Percentiles rank a stretch among this genome's conserved stretches.
Conservation (phyloP, 2,888 invertebrate species). For the Amblyjoppa fuscipennis region DNA sequence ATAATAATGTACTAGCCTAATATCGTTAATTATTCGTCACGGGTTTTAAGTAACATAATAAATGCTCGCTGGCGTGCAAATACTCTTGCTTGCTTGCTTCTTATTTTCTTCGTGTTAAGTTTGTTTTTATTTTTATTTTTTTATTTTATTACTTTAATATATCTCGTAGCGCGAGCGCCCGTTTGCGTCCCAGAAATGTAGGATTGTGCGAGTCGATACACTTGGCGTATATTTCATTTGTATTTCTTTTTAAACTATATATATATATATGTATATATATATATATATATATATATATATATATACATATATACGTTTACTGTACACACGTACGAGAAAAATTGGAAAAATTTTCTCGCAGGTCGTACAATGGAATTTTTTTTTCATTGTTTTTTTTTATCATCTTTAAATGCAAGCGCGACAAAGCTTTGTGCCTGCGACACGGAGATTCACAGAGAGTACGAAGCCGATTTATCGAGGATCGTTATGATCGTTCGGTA, state of each 20-base stretch:
- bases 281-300: conserved; percentile 4
- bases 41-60: conserved; percentile 63
- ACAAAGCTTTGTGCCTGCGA: conserved; percentile 45
- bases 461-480: conserved; percentile 22
- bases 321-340: conserved; percentile 24
- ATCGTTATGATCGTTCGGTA: neutral
- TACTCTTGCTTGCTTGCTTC: conserved; percentile 51
- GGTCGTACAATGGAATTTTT: conserved; percentile 1
- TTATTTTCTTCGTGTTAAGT: conserved; percentile 18
- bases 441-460: conserved; percentile 25
- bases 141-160: conserved; percentile 14
- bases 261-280: conserved; percentile 4
- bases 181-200: conserved; percentile 50
- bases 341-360: conserved; percentile 17
- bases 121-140: conserved; percentile 5
- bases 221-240: conserved; percentile 51
- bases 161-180: conserved; percentile 31
- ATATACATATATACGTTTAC: neutral
- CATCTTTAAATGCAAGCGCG: conserved; percentile 44
- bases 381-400: neutral
- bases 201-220: conserved; percentile 59
- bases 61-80: conserved; percentile 71
- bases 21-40: conserved; percentile 66
- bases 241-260: conserved; percentile 24
- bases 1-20: conserved; percentile 41